Percentiles rank a stretch among this genome's conserved stretches.
These are phyloP conservation scores for Phoxinus dragarum DNA, from an alignment of 2,797 vertebrate genomes.

Conservation along the genomic window DNA sequence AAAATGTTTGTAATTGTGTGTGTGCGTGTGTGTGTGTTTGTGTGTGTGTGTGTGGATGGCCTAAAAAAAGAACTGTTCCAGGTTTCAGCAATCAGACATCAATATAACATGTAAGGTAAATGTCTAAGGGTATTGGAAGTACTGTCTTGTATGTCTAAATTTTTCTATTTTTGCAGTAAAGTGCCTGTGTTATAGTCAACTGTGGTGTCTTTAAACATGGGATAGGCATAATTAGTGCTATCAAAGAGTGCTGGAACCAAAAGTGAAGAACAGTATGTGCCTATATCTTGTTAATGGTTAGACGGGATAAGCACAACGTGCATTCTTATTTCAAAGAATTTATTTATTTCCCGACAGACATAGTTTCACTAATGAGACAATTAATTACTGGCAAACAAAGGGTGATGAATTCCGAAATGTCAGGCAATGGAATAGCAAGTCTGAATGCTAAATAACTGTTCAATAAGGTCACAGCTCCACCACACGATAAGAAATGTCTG, in stretches of 20 bases:
- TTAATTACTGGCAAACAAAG: conserved; percentile 21
- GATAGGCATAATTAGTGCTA: conserved; percentile 5
- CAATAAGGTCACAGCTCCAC: not conserved
- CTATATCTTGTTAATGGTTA: conserved; percentile 23
- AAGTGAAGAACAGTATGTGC: conserved; percentile 18
- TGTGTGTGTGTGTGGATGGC: conserved; percentile 12
- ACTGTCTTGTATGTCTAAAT: not conserved
- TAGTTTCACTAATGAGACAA: conserved; percentile 12
- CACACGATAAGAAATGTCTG: not conserved
- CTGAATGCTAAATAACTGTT: conserved; percentile 22
- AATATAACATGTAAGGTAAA: not conserved
- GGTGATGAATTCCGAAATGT: not conserved
- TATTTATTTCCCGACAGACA: not conserved
- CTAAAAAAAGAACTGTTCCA: conserved; percentile 4
- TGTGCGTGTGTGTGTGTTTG: conserved; percentile 6
- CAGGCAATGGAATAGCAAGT: not conserved
- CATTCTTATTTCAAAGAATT: conserved; percentile 8
- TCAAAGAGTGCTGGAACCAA: conserved; percentile 12
- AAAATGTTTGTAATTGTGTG: not conserved
- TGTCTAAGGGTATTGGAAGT: not conserved
- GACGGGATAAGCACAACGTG: conserved; percentile 10
- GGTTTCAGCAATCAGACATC: not conserved
- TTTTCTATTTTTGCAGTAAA: not conserved
- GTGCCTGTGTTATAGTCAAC: not conserved
- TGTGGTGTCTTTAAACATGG: not conserved